Percentiles rank a stretch among this genome's conserved stretches.
phyloP scores from a whole-genome alignment of 1,140 invertebrate species.

The Zophobas morio region DNA sequence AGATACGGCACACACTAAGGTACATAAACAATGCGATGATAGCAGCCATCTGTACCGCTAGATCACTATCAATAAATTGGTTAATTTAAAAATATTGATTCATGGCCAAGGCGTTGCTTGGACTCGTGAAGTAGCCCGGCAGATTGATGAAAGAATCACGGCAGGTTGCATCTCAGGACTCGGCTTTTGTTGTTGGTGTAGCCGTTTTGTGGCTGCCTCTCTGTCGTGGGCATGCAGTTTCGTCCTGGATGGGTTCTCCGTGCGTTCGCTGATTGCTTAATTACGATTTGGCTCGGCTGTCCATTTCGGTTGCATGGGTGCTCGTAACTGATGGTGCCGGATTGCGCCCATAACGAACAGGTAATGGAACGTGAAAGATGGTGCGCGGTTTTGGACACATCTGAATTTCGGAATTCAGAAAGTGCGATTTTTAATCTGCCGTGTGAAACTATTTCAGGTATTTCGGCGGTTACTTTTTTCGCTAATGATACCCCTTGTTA shows the following conservation, averaged over 20 bases:
- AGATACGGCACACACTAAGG: slow-evolving; percentile 49
- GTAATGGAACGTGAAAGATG: slow-evolving; percentile 17
- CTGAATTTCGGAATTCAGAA: background rate
- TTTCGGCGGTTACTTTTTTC: too few species aligned
- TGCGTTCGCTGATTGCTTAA: slow-evolving; percentile 35
- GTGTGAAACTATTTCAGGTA: too few species aligned
- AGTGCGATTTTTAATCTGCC: too few species aligned
- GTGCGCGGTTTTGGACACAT: slow-evolving; percentile 13
- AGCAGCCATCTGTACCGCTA: slow-evolving; percentile 51
- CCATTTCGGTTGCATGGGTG: slow-evolving; percentile 33
- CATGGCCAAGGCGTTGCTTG: slow-evolving; percentile 60
- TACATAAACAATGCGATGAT: slow-evolving; percentile 55
- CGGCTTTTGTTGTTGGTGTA: slow-evolving; percentile 21
- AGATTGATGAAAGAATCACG: slow-evolving; percentile 51
- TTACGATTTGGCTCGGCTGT: slow-evolving; percentile 36
- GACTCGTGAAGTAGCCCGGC: slow-evolving; percentile 58
- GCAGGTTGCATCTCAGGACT: slow-evolving; percentile 35
- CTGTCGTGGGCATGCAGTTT: slow-evolving; percentile 31
- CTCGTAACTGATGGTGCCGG: slow-evolving; percentile 27
- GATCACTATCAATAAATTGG: slow-evolving; percentile 65
- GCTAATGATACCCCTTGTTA: too few species aligned
- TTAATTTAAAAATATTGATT: slow-evolving; percentile 66
- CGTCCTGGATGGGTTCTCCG: slow-evolving; percentile 16
- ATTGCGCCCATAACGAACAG: slow-evolving; percentile 16
- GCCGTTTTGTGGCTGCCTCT: slow-evolving; percentile 22